A percentile compares a stretch with the other conserved stretches of the same genome.
These are phyloP conservation scores for Argentina silus DNA, from an alignment of 2,797 vertebrate species.

Conservation along the genomic window DNA sequence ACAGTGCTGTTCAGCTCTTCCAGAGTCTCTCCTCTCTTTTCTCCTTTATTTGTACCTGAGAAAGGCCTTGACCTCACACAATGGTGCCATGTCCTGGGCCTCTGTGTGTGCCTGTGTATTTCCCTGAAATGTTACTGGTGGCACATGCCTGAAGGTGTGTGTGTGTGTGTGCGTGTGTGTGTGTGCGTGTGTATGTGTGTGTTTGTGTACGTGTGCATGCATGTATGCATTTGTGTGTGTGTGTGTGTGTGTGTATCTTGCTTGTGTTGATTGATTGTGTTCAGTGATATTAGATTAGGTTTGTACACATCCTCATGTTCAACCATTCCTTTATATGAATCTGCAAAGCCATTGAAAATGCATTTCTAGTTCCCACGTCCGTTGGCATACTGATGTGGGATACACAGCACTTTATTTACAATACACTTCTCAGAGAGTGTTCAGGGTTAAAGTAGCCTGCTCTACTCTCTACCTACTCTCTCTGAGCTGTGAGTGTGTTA, in stretches of 20 bases:
- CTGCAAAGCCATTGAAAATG: too few species aligned
- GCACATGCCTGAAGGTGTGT: neutral
- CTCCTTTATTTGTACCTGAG: constrained; percentile 68
- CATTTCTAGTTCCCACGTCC: too few species aligned
- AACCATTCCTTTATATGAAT: too few species aligned
- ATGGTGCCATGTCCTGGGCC: constrained; percentile 62
- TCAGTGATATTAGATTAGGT: too few species aligned
- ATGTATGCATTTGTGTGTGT: neutral
- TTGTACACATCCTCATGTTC: too few species aligned
- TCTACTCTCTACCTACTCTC: constrained; percentile 20
- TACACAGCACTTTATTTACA: too few species aligned
- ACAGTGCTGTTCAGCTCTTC: constrained; percentile 67
- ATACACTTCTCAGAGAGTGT: too few species aligned
- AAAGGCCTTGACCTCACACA: constrained; percentile 75
- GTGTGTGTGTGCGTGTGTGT: constrained; percentile 26
- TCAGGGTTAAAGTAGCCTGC: too few species aligned
- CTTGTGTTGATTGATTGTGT: neutral
- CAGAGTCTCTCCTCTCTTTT: constrained; percentile 52
- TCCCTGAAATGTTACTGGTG: neutral
- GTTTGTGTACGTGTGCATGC: constrained; percentile 8
- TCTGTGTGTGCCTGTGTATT: constrained; percentile 15
- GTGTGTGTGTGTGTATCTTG: neutral
- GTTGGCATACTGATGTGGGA: too few species aligned
- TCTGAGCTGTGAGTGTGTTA: constrained; percentile 26
- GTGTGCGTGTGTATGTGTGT: neutral